These are phyloP conservation scores for Pollachius pollachius DNA, from an alignment of 2,113 vertebrate genomes.

Conservation along the genomic window DNA sequence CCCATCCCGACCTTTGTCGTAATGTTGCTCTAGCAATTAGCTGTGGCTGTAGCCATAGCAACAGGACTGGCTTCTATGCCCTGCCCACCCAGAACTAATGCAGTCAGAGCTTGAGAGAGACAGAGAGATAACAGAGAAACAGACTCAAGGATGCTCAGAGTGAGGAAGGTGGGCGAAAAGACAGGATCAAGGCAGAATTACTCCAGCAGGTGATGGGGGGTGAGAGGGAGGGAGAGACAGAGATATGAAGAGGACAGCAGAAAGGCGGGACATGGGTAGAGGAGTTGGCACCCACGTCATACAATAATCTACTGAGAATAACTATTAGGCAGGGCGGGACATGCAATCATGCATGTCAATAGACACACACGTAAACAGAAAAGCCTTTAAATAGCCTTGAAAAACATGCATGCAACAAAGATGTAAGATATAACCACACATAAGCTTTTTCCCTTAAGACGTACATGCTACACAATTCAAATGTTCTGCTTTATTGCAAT, in stretches of 20 bases:
- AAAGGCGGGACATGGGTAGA: too few species aligned
- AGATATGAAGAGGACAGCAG: neutral
- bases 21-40: slow-evolving; percentile 50
- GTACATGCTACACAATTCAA: too few species aligned
- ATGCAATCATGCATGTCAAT: too few species aligned
- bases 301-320: too few species aligned
- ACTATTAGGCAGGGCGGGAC: too few species aligned
- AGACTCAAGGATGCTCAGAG: neutral
- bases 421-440: too few species aligned
- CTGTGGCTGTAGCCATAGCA: slow-evolving; percentile 61
- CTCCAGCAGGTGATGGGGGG: neutral
- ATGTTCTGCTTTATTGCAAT: too few species aligned
- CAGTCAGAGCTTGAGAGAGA: neutral
- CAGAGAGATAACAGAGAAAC: neutral
- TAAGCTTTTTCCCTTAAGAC: too few species aligned
- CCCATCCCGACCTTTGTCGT: slow-evolving; percentile 22
- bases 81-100: neutral
- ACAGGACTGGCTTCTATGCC: slow-evolving; percentile 47
- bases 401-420: too few species aligned
- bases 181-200: neutral
- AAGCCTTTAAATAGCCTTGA: too few species aligned
- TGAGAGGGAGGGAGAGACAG: neutral
- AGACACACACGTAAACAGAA: too few species aligned
- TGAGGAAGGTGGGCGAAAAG: neutral
- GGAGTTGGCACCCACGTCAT: too few species aligned